Evolutionary conservation across 1,140 invertebrate species (phyloP).

Genomic region (Trichomalopsis sarcophagae): DNA sequence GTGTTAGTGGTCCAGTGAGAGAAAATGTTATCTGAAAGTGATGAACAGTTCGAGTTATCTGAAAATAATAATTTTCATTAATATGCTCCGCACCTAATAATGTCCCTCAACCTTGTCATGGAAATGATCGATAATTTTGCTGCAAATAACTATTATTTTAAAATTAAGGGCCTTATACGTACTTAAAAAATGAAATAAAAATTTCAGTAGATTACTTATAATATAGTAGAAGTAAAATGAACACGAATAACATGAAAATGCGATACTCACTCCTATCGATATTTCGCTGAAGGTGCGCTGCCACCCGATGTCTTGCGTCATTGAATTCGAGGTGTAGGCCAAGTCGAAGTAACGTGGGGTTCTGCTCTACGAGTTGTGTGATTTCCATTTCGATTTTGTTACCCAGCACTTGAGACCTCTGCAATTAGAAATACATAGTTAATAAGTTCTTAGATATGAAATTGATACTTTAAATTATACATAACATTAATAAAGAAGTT

Average conservation of each 20-base stretch:
- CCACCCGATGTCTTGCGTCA: constrained; percentile 94
- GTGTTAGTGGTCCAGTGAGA: not conserved
- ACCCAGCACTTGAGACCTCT: constrained; percentile 95
- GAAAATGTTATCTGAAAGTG: constrained; percentile 7
- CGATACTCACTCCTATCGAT: constrained; percentile 95
- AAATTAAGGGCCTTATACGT: not conserved
- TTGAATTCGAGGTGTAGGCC: constrained; percentile 97
- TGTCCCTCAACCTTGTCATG: not conserved
- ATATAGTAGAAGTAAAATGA: not conserved
- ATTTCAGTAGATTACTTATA: no score
- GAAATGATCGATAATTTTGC: not conserved
- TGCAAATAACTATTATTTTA: not conserved
- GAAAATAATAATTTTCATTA: constrained; percentile 35
- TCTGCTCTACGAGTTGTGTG: constrained; percentile 93
- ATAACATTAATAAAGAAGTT: not conserved
- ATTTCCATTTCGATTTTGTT: constrained; percentile 99
- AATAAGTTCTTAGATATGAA: not conserved
- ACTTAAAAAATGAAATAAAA: constrained; percentile 1
- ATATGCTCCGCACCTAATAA: not conserved
- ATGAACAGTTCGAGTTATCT: not conserved
- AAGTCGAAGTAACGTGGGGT: constrained; percentile 91
- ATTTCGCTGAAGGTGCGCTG: constrained; percentile 94
- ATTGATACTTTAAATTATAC: not conserved
- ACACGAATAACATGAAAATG: not conserved
- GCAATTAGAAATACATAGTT: constrained; percentile 45